These are phyloP conservation scores for Alouatta palliata DNA, from an alignment of 2,113 vertebrate species.

Conservation along the genomic window DNA sequence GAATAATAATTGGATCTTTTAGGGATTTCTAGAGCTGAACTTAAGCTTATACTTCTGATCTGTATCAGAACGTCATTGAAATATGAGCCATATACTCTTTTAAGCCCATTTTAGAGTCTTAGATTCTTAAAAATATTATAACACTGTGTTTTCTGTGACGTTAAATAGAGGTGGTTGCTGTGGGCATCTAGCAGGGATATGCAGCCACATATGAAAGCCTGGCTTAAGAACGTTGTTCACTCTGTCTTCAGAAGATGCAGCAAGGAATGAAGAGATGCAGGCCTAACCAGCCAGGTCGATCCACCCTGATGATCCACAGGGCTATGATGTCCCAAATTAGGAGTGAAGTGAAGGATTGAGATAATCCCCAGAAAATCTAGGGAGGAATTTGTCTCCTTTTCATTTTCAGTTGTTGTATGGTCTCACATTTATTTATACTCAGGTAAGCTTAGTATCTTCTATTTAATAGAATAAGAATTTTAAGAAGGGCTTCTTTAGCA, in stretches of 20 bases:
- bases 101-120: conserved; percentile 9
- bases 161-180: neutral
- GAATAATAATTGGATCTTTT: neutral
- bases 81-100: neutral
- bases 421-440: neutral
- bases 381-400: neutral
- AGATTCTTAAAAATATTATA: conserved; percentile 36
- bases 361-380: neutral
- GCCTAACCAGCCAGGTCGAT: neutral
- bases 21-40: neutral
- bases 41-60: neutral
- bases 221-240: too few relatives aligned
- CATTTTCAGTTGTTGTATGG: neutral
- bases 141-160: neutral
- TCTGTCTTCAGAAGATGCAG: neutral
- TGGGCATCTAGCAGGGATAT: neutral
- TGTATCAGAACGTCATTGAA: neutral
- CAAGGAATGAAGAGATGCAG: neutral
- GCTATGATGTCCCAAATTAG: neutral
- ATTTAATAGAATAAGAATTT: neutral
- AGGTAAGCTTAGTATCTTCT: neutral
- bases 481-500: neutral
- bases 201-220: neutral
- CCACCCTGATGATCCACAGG: neutral
- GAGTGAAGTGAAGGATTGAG: neutral